Evolutionary conservation across 2,113 vertebrate species (phyloP).

Genomic region (Zingel zingel): DNA sequence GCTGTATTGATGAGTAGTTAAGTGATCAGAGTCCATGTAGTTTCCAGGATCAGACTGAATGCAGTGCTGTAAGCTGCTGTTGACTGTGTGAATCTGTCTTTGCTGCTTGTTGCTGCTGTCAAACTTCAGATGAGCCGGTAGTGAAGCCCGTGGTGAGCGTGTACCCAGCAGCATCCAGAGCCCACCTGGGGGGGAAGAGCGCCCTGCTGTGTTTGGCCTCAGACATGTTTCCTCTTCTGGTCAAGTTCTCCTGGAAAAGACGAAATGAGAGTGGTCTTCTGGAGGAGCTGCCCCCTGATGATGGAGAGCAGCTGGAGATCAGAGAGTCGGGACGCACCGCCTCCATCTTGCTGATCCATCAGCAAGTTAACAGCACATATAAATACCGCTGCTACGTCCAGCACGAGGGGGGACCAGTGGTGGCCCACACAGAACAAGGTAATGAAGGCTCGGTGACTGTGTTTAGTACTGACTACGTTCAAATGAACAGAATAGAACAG

Average conservation of each 20-base stretch:
- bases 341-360: slow-evolving; percentile 15
- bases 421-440: too few species aligned
- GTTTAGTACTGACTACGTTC: background rate
- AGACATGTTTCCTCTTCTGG: slow-evolving; percentile 48
- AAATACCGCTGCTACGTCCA: slow-evolving; percentile 21
- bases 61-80: slow-evolving; percentile 1
- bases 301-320: slow-evolving; percentile 16
- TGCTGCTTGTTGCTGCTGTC: background rate
- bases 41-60: slow-evolving; percentile 7
- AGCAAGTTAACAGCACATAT: background rate
- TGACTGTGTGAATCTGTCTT: background rate
- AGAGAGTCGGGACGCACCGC: background rate
- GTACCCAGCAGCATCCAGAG: slow-evolving; percentile 35
- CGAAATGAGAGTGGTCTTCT: background rate
- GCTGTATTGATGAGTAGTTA: background rate
- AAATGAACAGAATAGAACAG: too few species aligned
- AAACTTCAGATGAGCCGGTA: background rate
- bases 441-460: background rate
- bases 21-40: slow-evolving; percentile 4
- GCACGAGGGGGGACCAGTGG: background rate
- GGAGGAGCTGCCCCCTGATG: background rate
- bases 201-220: slow-evolving; percentile 51
- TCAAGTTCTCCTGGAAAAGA: slow-evolving; percentile 53
- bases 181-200: slow-evolving; percentile 18
- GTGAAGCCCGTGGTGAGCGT: slow-evolving; percentile 42